Evolutionary conservation across 2,113 vertebrate genomes (phyloP), one percentile per base, ranked within the genome.

Genomic region (Jaculus jaculus): DNA sequence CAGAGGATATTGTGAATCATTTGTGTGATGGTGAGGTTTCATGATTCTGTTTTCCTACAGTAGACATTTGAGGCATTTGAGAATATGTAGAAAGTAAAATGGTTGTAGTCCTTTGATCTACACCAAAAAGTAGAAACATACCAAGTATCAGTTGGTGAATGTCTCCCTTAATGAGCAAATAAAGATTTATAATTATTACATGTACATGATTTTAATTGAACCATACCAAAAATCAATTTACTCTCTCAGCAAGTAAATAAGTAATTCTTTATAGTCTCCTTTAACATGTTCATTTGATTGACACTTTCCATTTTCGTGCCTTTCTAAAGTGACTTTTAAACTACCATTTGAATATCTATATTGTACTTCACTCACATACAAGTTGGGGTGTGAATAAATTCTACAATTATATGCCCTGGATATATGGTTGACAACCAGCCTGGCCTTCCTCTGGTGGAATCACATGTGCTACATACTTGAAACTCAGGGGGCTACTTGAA

Each of bases 171-270:
- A 78, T 72, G 68, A 96, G 32, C 23, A 94, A 94, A 84, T 87
- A 80, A 91, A 91, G 51, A 85, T 86, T 89, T 94, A 80, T 51
- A 84, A 91, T 87, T 84, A 80, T 61, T 65, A n/a, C n/a, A 69
- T 3, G 4, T 54, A 66, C 61, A 47, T 77, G 26, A 28, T 75
- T 88, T 86, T 73, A 84, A 84, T 73, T 77, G 28, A 66, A 74
- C 30, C 30, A 78, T 12, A 82, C 32, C 17, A 80, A 84, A 81
- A 85, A 84, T 7, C 47, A 71, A 80, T 72, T 69, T 6, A 69
- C 87, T 88, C 47, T 65, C 20, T 88, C 86, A 94, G 71, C 24
- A 37, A 18, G 51, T 65, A 93, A 84, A 80, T 93, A 69, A 94
- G 87, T 87, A 75, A 51, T 92, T 92, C 60, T n/a, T 61, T 94